Evolutionary conservation across 2,113 vertebrate species (phyloP).

Genomic region (Microcebus lehilahytsara): DNA sequence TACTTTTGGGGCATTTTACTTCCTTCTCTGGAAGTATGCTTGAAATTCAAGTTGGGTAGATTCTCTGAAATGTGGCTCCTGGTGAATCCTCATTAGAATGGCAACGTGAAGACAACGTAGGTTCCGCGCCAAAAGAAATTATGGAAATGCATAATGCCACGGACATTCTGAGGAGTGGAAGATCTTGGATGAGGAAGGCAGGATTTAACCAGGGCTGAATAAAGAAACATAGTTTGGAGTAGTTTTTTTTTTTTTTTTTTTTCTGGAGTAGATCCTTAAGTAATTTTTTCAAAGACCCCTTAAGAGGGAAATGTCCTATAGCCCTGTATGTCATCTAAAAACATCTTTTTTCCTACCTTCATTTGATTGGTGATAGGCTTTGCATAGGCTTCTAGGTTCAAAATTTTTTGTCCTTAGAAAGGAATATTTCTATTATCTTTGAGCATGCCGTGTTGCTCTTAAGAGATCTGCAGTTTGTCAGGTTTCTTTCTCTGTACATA

Average conservation of each 20-base stretch:
- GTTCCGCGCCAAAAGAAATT: neutral
- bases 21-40: neutral
- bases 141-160: rapidly evolving
- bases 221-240: neutral
- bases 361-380: neutral
- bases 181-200: no score
- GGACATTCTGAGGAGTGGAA: neutral
- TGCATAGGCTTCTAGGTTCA: neutral
- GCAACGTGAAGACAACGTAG: rapidly evolving
- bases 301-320: neutral
- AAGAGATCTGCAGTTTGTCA: rapidly evolving
- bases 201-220: neutral
- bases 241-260: no score
- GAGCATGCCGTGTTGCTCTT: neutral
- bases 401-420: neutral
- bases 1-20: neutral
- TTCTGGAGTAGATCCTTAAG: neutral
- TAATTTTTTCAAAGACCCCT: neutral
- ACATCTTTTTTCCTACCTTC: neutral
- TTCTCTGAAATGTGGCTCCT: neutral
- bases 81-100: no score
- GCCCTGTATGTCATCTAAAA: neutral
- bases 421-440: rapidly evolving
- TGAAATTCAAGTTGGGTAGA: neutral
- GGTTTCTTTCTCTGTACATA: no score